Evolutionary conservation across 2,888 invertebrate genomes (phyloP), one percentile per base, ranked within the genome.

Genomic region (Pseudococcus jackbeardsleyi): DNA sequence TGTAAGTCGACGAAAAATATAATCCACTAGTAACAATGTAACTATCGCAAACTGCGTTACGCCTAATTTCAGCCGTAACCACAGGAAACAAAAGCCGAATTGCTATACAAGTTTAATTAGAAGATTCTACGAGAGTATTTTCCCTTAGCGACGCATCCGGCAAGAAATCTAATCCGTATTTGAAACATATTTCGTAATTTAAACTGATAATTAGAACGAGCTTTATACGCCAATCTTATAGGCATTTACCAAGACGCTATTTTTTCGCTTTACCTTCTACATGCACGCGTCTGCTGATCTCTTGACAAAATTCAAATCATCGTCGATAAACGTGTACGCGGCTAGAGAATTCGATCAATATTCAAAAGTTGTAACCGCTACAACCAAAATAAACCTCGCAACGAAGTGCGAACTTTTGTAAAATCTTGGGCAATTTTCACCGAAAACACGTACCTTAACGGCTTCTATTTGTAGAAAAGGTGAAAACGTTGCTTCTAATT

Each of bases 81-180:
- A 42, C 77, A 77, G 77, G 77, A 77, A 77, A 77, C 77, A 77
- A 77, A 77, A 77, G 77, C 39, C 77, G 42, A 77, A 77, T 77
- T 77, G 33, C 77, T 77, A 68, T 68, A 77, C 77, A 77, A 77
- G 39, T 77, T 77, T 77, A 77, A 77, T 77, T 77, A 77, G 77
- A 77, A 77, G 77, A 77, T 77, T 77, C 42, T 77, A 8, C 68
- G 68, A 68, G 68, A 68, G 68, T 68, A 42, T 77, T 77, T 77
- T 42, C 77, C 77, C 77, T 26, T 42, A 42, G 77, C 77, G 77
- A 77, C 33, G 77, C 77, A 77, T 77, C 77, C 39, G 39, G 77
- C 42, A n/a, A 42, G 77, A 77, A 72, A 77, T 77, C 33, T 77
- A 77, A 77, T 77, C 77, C 77, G 77, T 42, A 77, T 77, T 77